These are phyloP conservation scores for Plumapathes pennacea DNA, from an alignment of 92 coral and sea anemone genomes.

Conservation along the genomic window DNA sequence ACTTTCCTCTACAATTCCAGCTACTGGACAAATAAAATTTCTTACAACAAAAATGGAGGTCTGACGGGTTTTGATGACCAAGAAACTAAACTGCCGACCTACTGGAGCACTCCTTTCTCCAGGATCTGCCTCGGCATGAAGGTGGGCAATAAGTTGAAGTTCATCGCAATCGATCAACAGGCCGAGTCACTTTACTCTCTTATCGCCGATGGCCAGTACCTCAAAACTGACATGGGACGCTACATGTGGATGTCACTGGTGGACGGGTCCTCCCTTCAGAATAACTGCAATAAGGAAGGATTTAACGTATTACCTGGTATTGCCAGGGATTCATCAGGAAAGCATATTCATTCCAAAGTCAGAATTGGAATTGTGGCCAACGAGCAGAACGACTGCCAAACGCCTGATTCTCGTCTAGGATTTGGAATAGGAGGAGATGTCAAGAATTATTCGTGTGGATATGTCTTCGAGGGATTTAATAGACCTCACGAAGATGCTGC, in stretches of 20 bases:
- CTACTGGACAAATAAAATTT: slow-evolving; percentile 3
- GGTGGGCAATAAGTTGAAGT: background rate
- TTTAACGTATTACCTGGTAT: slow-evolving; percentile 4
- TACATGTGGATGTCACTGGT: slow-evolving; percentile 21
- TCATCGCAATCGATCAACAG: slow-evolving; percentile 2
- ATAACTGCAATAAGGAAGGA: slow-evolving; percentile 7
- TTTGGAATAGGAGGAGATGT: slow-evolving; percentile 28
- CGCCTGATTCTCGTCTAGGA: slow-evolving; percentile 15
- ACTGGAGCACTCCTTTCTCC: slow-evolving; percentile 30
- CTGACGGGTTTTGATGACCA: slow-evolving; percentile 7
- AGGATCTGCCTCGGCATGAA: slow-evolving; percentile 34
- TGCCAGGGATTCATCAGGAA: background rate
- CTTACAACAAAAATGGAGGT: slow-evolving; percentile 3
- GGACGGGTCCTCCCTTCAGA: slow-evolving; percentile 22
- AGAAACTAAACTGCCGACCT: slow-evolving; percentile 32
- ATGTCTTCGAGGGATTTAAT: background rate
- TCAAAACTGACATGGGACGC: slow-evolving; percentile 1
- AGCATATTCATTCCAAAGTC: background rate
- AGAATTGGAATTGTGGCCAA: slow-evolving; percentile 31
- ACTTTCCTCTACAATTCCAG: slow-evolving; percentile 1
- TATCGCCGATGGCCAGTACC: slow-evolving; percentile 6
- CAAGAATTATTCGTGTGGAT: slow-evolving; percentile 12
- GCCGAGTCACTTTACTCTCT: slow-evolving; percentile 29
- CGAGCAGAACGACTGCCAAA: background rate
- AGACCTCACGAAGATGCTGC: slow-evolving; percentile 5